Percentiles rank a stretch among this genome's conserved stretches.
These are phyloP conservation scores for Neotragus moschatus DNA, from an alignment of 2,113 vertebrate species.

Conservation along the genomic window DNA sequence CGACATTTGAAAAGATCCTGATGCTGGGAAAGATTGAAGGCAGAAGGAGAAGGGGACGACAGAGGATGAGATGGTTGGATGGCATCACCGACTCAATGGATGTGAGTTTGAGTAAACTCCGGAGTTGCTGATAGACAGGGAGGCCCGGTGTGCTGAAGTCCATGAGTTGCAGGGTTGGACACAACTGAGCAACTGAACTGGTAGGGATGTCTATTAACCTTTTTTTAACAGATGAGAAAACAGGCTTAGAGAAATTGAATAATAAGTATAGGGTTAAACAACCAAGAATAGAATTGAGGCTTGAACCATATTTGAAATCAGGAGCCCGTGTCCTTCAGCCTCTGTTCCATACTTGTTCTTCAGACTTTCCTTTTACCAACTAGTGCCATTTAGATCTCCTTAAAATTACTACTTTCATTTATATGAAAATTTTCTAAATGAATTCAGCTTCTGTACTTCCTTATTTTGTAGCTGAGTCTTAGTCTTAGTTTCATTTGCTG, in stretches of 20 bases:
- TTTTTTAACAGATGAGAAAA: not conserved
- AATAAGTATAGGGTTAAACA: not conserved
- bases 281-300: not conserved
- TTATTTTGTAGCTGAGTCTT: not conserved
- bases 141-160: not conserved
- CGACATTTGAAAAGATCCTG: not conserved
- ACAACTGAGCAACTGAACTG: not conserved
- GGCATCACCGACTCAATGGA: not conserved
- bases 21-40: not conserved
- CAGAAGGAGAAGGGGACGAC: not conserved
- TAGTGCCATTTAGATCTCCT: not conserved
- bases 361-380: not conserved
- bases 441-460: not conserved
- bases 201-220: not conserved
- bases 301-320: not conserved
- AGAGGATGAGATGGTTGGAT: not conserved
- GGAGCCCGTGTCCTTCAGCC: not conserved
- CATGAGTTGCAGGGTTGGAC: not conserved
- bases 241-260: not conserved
- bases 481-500: not conserved
- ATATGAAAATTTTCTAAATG: not conserved
- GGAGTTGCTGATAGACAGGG: not conserved
- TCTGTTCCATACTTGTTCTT: not conserved
- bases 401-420: not conserved
- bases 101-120: not conserved